Base-by-base conservation (phyloP, 2,888 invertebrate species). In the Dolichomitus sp. region DNA sequence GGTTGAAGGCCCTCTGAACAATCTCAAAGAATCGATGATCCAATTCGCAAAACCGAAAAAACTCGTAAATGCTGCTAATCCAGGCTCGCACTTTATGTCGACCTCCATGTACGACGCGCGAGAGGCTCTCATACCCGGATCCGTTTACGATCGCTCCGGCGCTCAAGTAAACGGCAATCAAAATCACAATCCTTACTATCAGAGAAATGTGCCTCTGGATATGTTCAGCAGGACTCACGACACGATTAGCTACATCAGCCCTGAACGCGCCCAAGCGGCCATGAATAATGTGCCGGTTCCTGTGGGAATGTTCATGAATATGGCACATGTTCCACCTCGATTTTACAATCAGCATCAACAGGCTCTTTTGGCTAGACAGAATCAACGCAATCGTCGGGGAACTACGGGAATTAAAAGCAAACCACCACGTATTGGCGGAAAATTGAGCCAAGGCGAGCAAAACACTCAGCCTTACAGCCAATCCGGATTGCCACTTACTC, bases 21-120 rank as follows among this genome's bases (percentile, higher is more conserved):
- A 99, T 94, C 94, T 99, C 74, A 99, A 99, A 91, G 99, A 99
- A 93, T 98, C 99, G 0, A 96, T 98, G 91, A 98, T 99, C 81
- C 99, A 98, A 93, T 99, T 99, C 94, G 98, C 99, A 40, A 99
- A 99, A 94, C 99, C 99, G 1, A 98, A 99, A 94, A 99, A 99
- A 93, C 95, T 99, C 86, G 96, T 98, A 23, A 99, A 99, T 93
- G 96, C 98, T 0, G 96, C 98, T 78, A 99, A 99, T 94, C 99
- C 99, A 1, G 99, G 99, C 0, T 97, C 98, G 0, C 98, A 99
- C 92, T 99, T 99, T 93, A 99, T 99, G 99, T 98, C 98, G 75
- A 98, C 98, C 33, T 97, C 98, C 37, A 98, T 99, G 96, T 99
- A 98, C 94, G 99, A 99, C 94, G 99, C 99, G 17, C 96, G 99